A percentile compares a stretch with the other conserved stretches of the same genome.
These are phyloP conservation scores for Pterophyllum scalare DNA, from an alignment of 2,113 vertebrate genomes.

Conservation along the genomic window DNA sequence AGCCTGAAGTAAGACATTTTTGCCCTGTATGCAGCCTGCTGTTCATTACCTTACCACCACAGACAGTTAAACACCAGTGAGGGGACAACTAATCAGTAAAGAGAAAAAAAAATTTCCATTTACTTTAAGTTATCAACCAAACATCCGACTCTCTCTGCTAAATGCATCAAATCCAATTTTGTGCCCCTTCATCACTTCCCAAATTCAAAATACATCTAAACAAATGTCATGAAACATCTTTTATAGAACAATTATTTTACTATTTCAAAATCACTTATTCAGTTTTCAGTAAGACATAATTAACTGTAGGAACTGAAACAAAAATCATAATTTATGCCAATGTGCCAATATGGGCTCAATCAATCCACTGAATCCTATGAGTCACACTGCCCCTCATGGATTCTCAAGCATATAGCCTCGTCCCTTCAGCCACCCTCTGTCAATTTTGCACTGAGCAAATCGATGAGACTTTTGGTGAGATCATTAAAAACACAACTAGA, in stretches of 20 bases:
- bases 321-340: neutral
- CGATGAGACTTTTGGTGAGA: neutral
- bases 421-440: constrained; percentile 20
- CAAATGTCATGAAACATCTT: neutral
- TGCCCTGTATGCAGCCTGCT: neutral
- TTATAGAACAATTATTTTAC: neutral
- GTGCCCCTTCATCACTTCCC: neutral
- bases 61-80: constrained; percentile 10
- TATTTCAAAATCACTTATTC: neutral
- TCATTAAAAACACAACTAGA: neutral
- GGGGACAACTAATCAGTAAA: neutral
- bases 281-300: neutral
- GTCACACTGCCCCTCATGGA: constrained; percentile 68
- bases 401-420: constrained; percentile 41
- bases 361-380: constrained; percentile 31
- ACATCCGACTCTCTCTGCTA: neutral
- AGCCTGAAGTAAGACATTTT: neutral
- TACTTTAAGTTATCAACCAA: neutral
- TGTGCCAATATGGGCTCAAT: neutral
- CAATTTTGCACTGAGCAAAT: neutral
- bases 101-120: neutral
- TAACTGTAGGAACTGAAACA: neutral
- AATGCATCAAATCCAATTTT: neutral
- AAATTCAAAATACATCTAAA: neutral
- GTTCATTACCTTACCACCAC: neutral